These are phyloP conservation scores for Zophobas morio DNA, from an alignment of 1,140 invertebrate genomes.

Conservation along the genomic window DNA sequence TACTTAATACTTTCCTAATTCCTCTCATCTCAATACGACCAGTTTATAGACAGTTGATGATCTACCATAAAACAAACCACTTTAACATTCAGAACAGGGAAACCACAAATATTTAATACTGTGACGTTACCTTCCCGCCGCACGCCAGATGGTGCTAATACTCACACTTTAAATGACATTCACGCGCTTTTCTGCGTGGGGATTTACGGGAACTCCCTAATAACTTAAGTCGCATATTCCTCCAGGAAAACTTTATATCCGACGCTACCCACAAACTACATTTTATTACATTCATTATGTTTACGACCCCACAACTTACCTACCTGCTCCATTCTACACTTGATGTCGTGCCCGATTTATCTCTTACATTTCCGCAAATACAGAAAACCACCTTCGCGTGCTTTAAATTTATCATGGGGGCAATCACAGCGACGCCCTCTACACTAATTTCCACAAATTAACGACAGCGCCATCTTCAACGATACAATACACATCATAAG, in stretches of 20 bases:
- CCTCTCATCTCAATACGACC: conserved; percentile 31
- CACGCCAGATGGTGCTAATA: conserved; percentile 31
- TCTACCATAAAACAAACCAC: conserved; percentile 37
- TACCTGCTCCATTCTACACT: conserved; percentile 13
- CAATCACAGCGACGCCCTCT: not conserved
- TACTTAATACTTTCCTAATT: conserved; percentile 33
- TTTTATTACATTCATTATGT: conserved; percentile 41
- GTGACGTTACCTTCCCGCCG: conserved; percentile 21
- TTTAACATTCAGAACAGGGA: conserved; percentile 29
- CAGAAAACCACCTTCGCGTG: conserved; percentile 1
- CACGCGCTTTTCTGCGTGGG: conserved; percentile 30
- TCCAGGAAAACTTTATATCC: conserved; percentile 37
- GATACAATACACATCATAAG: not conserved
- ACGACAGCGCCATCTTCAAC: not conserved
- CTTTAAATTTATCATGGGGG: not conserved
- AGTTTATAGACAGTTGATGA: conserved; percentile 41
- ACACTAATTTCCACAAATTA: not conserved
- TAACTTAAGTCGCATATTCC: conserved; percentile 37
- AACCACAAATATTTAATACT: conserved; percentile 42
- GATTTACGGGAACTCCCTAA: conserved; percentile 36
- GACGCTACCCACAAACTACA: conserved; percentile 29
- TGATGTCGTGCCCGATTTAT: conserved; percentile 16
- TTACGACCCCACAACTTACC: conserved; percentile 27
- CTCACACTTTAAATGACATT: conserved; percentile 35
- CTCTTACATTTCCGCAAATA: not conserved